Percentiles rank a stretch among this genome's conserved stretches.
These are phyloP conservation scores for Drosophila pandora DNA, from an alignment of 1,140 invertebrate genomes.

Conservation along the genomic window DNA sequence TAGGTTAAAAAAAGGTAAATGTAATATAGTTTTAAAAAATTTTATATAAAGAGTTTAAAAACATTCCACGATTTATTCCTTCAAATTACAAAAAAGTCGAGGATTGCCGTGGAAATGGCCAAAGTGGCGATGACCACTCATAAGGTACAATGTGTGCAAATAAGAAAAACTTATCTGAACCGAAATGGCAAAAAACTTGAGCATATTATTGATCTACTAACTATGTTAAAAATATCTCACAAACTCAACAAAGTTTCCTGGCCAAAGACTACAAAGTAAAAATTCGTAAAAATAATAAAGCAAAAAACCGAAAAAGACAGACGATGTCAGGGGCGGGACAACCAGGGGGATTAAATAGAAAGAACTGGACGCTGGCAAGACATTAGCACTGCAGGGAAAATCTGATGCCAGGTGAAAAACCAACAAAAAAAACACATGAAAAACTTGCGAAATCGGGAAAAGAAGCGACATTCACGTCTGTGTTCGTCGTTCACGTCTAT, in stretches of 20 bases:
- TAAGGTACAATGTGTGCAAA: neutral
- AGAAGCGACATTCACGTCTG: constrained; percentile 42
- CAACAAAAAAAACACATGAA: constrained; percentile 13
- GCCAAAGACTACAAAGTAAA: constrained; percentile 30
- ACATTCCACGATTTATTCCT: too few relatives aligned
- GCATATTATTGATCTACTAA: constrained; percentile 32
- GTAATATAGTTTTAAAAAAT: too few relatives aligned
- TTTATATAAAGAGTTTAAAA: too few relatives aligned
- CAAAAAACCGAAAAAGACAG: constrained; percentile 16
- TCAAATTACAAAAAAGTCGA: constrained; percentile 3
- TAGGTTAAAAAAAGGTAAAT: too few relatives aligned
- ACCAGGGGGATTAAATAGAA: constrained; percentile 14
- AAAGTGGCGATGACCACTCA: neutral
- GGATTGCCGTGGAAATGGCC: neutral
- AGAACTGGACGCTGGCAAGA: constrained; percentile 28
- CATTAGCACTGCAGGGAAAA: constrained; percentile 44
- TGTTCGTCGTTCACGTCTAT: constrained; percentile 28
- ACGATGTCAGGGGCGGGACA: neutral
- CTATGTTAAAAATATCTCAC: constrained; percentile 12
- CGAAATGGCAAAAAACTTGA: neutral
- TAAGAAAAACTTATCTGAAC: neutral
- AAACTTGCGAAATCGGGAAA: constrained; percentile 37
- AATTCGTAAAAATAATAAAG: constrained; percentile 22
- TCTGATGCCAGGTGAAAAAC: constrained; percentile 27
- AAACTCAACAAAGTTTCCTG: constrained; percentile 30